Percentiles rank a stretch among this genome's conserved stretches.
These are phyloP conservation scores for Istiophorus platypterus DNA, from an alignment of 2,113 vertebrate species.

Conservation along the genomic window DNA sequence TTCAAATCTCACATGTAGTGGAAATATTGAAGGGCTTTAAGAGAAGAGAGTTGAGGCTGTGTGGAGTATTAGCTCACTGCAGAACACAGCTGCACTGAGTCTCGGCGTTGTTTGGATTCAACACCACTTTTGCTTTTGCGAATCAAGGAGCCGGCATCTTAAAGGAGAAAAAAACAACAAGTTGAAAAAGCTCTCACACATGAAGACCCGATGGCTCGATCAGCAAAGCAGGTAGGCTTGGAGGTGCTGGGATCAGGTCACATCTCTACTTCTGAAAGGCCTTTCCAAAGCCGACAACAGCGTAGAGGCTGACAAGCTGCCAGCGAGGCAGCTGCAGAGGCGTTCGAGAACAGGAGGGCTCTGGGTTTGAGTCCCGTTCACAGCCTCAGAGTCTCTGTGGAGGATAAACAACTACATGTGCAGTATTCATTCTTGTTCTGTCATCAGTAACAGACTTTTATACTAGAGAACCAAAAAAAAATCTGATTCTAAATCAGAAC, in stretches of 20 bases:
- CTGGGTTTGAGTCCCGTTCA: conserved; percentile 51
- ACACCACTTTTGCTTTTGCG: conserved; percentile 56
- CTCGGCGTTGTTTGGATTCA: conserved; percentile 23
- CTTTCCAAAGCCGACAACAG: conserved; percentile 39
- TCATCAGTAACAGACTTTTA: background rate
- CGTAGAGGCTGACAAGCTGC: conserved; percentile 49
- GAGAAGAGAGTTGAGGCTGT: conserved; percentile 31
- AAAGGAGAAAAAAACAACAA: conserved; percentile 40
- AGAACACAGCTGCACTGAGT: conserved; percentile 31
- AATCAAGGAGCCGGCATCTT: conserved; percentile 54
- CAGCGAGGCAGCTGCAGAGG: conserved; percentile 38
- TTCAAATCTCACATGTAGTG: conserved; percentile 26
- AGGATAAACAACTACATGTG: background rate
- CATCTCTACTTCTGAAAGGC: conserved; percentile 52
- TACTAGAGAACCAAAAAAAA: background rate
- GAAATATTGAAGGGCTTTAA: conserved; percentile 54
- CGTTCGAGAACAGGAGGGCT: conserved; percentile 12
- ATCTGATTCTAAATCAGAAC: background rate
- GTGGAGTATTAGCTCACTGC: conserved; percentile 30
- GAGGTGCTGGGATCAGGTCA: conserved; percentile 57
- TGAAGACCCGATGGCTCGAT: conserved; percentile 60
- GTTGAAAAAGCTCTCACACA: conserved; percentile 58
- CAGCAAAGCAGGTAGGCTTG: conserved; percentile 53
- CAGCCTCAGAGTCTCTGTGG: conserved; percentile 1
- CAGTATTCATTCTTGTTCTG: background rate